Base-by-base conservation (phyloP, 2,888 invertebrate species). In the Pegoplata infirma region DNA sequence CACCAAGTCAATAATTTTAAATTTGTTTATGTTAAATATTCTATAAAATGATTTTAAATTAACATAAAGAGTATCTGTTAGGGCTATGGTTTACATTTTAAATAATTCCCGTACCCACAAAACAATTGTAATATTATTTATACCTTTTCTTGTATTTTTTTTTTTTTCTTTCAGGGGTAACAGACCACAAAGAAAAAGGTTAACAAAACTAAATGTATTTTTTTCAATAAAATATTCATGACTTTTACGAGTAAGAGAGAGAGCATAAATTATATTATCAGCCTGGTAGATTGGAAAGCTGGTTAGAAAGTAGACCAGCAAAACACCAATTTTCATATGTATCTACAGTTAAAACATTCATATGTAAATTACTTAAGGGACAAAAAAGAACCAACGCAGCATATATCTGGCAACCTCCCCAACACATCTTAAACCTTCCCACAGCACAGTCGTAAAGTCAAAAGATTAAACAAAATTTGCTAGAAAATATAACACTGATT, bases 301-400 rank as follows among this genome's bases (percentile, higher is more conserved):
- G 25, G 25, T 59, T 36, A 14, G 19, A 32, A 53, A 25, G 25
- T 23, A 23, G 25, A 28, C 25, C 47, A 47, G 61, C 21, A 10
- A 16, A 63, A 64, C 1, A 51, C 28, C 17, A 36, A 56, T 63
- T 56, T 72, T 63, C 36, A 56, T 47, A 25, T 28, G 6, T 14
- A 21, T 36, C 44, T 21, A 64, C 36, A 23, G 46, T 40, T 28
- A 56, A 19, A 64, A 51, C 32, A 56, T 68, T 56, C 63, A 49
- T 44, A 75, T 75, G 63, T 23, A 75, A 75, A 75, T 68, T 63
- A 55, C 75, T 63, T 68, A 44, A 68, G 68, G 56, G 68, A 68
- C 55, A 51, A 21, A n/a, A n/a, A n/a, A n/a, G n/a, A n/a, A 17
- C 36, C 49, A 17, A 58, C 16, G 19, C 5, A 23, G 21, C 14